phyloP scores from a whole-genome alignment of 1,140 invertebrate species.

The Drosophila melanogaster region Release_6_plus_ISO1_MT NT_033777.3:17066501-17067000 shows the following conservation, averaged over 20 bases:
- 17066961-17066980: conserved; percentile 58
- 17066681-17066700: background rate
- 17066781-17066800: conserved; percentile 1
- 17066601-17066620: no score
- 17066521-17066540: no score
- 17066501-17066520: no score
- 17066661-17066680: background rate
- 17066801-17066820: conserved; percentile 10
- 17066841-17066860: conserved; percentile 28
- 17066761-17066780: background rate
- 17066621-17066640: no score
- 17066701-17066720: background rate
- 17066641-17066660: background rate
- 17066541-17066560: no score
- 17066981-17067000: conserved; percentile 59
- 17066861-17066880: conserved; percentile 22
- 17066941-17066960: conserved; percentile 46
- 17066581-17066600: no score
- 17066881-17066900: conserved; percentile 28
- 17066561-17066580: no score
- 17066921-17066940: conserved; percentile 30
- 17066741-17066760: background rate
- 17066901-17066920: conserved; percentile 7
- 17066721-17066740: no score
- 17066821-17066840: conserved; percentile 4